Conservation (phyloP, 2,797 vertebrate species). For the Oceanodroma leucorhoa region DNA sequence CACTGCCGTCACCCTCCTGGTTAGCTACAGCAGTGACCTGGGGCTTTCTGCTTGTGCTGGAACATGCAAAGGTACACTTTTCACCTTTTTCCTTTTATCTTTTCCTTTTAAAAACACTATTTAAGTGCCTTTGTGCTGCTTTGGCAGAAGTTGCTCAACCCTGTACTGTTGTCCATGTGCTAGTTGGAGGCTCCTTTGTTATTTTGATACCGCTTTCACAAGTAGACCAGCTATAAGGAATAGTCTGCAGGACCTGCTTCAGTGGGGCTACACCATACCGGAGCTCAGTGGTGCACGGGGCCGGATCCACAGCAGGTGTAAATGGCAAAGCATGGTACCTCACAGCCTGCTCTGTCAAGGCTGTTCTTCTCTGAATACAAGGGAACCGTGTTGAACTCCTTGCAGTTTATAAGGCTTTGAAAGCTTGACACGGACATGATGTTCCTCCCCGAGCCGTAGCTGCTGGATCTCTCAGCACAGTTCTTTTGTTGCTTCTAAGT, state of each 20-base stretch:
- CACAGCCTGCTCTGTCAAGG: neutral
- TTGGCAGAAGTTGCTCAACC: neutral
- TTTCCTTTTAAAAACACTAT: neutral
- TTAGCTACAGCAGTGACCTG: neutral
- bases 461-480: neutral
- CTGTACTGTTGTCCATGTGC: fast-evolving
- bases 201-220: neutral
- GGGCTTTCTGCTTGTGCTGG: neutral
- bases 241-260: neutral
- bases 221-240: neutral
- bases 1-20: neutral
- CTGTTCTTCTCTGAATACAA: neutral
- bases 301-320: neutral
- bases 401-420: neutral
- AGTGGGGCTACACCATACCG: neutral
- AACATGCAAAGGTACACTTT: neutral
- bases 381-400: neutral
- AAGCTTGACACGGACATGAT: neutral
- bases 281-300: fast-evolving
- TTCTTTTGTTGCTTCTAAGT: neutral
- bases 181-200: neutral
- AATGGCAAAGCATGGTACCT: neutral
- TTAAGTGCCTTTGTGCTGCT: neutral
- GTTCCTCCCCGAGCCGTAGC: neutral
- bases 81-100: neutral